Evolutionary conservation across 2,113 vertebrate genomes (phyloP).

Genomic region (Athene cunicularia): DNA sequence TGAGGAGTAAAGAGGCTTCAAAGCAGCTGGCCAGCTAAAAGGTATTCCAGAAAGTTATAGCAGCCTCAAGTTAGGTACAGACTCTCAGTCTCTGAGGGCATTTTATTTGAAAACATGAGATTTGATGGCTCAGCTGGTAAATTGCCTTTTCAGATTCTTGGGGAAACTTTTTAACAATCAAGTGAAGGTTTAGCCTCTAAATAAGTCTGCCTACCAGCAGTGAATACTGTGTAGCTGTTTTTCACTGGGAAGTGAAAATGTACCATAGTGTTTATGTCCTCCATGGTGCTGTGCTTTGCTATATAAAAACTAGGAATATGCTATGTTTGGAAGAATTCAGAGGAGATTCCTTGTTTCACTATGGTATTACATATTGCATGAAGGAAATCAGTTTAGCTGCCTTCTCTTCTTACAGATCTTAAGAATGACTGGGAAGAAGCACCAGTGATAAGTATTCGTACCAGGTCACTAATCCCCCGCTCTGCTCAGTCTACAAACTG

Average conservation of each 20-base stretch:
- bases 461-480: not conserved
- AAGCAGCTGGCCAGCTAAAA: not conserved
- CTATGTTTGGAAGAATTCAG: not conserved
- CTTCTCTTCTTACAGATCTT: not conserved
- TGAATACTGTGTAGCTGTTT: not conserved
- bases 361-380: not conserved
- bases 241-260: not conserved
- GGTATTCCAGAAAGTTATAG: not conserved
- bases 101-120: not conserved
- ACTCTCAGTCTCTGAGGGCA: not conserved
- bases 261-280: accelerated
- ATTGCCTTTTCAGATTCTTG: not conserved
- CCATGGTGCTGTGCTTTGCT: not conserved
- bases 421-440: not conserved
- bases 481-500: not conserved
- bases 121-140: not conserved
- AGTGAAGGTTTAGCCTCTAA: not conserved
- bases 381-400: not conserved
- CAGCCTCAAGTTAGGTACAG: not conserved
- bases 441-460: not conserved
- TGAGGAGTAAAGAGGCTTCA: not conserved
- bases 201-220: not conserved
- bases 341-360: not conserved
- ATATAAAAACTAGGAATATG: not conserved
- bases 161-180: not conserved